Evolutionary conservation across 2,888 invertebrate species (phyloP), one percentile per base, ranked within the genome.

Genomic region (Hydriomena furcata): DNA sequence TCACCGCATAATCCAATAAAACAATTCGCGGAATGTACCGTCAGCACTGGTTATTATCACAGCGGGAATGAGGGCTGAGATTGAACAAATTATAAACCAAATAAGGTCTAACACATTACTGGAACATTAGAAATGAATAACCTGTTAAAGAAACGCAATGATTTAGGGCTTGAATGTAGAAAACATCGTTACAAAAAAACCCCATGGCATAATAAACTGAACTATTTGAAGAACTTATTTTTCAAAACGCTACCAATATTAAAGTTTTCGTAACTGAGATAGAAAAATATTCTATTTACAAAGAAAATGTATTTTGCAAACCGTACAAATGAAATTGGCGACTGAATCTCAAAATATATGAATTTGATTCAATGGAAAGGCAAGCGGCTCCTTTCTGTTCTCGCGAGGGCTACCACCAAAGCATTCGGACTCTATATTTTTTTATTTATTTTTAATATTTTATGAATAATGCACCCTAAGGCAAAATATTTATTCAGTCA

Each of bases 341-440:
- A 85, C 88, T 88, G 90, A 90, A 90, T 90, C 90, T 87, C 89
- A 90, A 90, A 90, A 90, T 89, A 88, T 90, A 90, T 90, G 88
- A 90, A 90, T 90, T 90, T 90, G 90, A 90, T 89, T 90, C 90
- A 90, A 88, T 87, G 89, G 87, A 85, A 86, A 85, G 82, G 88
- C 88, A 80, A 87, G 89, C 90, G 89, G 89, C 89, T 83, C 76
- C 85, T 88, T 81, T 89, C 86, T 87, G 88, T 78, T 78, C 78
- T 80, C 74, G 72, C 75, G 80, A 90, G 90, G 90, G 90, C 82
- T 90, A 85, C 90, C 90, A 89, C 89, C 87, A 78, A 82, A 71
- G 76, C 67, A 79, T 82, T 83, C 79, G 71, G 61, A 57, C 56
- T 64, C 47, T 60, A 50, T 60, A 52, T 77, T 76, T 79, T n/a